Base-by-base conservation (phyloP, 2,113 vertebrate genomes). In the Rafetus swinhoei region DNA sequence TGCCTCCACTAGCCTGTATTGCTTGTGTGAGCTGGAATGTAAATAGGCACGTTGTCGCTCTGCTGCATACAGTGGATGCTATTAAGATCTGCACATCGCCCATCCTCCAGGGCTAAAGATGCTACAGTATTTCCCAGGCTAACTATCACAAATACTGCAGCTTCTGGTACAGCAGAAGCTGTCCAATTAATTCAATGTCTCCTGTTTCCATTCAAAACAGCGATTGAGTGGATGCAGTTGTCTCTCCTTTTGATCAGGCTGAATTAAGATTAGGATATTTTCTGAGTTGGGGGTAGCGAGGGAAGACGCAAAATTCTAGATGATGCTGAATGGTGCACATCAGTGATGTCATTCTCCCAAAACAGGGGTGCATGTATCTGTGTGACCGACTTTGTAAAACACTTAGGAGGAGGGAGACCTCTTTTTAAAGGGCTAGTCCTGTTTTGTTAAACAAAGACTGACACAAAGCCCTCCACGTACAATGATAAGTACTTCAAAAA, bases 181-280 rank as follows among this genome's bases (percentile, higher is more conserved):
- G 25, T 74, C 85, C 56, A 72, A 45, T 50, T 91, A 62, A 6
- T 5, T 59, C 82, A 91, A 14, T 18, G n/a, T 1, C 0, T 60
- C 72, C 39, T 80, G 52, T 54, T 74, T 27, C 65, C 72, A 90
- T 87, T 0, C 32, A 91, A 72, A 85, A 79, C 53, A 60, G 82
- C 35, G 59, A 56, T 89, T 29, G 50, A 2, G 35, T 0, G 0
- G 39, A 19, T 89, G 76, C 74, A 89, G 82, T 87, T 84, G 91
- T 65, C 82, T 91, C 45, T 93, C 15, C 0, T 56, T 91, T 54
- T 65, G 59, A n/a, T 82, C 0, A 1, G 81, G 88, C 81, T 95
- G 89, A 89, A 92, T 87, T 18, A 60, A 83, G 91, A 81, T 84
- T 85, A 86, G 86, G 39, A n/a, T 86, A 79, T 32, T 80, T 92